These are phyloP conservation scores for Ochropleura plecta DNA, from an alignment of 2,888 invertebrate species.

Conservation along the genomic window DNA sequence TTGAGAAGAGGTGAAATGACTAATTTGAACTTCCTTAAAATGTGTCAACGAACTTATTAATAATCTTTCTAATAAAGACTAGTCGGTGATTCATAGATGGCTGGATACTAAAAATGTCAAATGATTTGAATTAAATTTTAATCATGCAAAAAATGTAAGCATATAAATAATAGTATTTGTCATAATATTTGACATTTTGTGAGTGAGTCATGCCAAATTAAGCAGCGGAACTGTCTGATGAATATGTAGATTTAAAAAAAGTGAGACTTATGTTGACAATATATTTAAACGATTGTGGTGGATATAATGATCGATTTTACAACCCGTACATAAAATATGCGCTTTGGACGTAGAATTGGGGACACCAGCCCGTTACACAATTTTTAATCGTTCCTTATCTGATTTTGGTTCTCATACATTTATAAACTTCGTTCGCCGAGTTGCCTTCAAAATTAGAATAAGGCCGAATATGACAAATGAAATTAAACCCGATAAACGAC, in stretches of 20 bases:
- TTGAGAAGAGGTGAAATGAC: conserved; percentile 6
- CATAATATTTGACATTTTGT: conserved; percentile 49
- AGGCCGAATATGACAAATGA: neutral
- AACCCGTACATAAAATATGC: neutral
- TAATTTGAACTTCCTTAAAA: conserved; percentile 1
- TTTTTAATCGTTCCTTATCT: no score
- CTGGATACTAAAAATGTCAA: conserved; percentile 32
- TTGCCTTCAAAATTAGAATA: neutral
- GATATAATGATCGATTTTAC: neutral
- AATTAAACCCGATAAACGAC: neutral
- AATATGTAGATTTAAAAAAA: conserved; percentile 12
- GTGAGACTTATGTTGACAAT: neutral
- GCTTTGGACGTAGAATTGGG: neutral
- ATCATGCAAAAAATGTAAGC: conserved; percentile 20
- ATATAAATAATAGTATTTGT: conserved; percentile 44
- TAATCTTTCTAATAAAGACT: conserved; percentile 27
- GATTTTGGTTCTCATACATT: neutral
- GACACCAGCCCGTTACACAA: neutral
- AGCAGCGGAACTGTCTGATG: conserved; percentile 4
- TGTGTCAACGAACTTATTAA: conserved; percentile 42
- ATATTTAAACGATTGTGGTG: neutral
- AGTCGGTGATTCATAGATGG: conserved; percentile 47
- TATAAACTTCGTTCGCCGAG: neutral
- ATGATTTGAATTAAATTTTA: conserved; percentile 44
- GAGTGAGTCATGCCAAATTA: conserved; percentile 39